Evolutionary conservation across 2,797 vertebrate genomes (phyloP).

Genomic region (Epinephelus coioides): DNA sequence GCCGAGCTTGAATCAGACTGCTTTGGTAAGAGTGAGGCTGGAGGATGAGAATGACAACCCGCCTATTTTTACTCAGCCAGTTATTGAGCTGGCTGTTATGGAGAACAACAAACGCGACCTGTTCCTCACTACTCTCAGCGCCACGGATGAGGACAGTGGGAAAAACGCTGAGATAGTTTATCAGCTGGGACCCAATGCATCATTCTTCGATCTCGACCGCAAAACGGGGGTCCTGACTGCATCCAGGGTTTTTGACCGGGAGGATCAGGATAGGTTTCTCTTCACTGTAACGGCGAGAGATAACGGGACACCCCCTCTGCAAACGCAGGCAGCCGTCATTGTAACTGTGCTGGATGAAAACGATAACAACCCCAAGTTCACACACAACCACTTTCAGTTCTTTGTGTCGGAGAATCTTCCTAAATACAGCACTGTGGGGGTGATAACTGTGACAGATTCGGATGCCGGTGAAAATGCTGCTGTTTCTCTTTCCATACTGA

Average conservation of each 20-base stretch:
- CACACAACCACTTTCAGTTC: constrained; percentile 99
- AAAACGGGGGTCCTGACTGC: constrained; percentile 98
- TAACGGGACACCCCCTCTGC: constrained; percentile 97
- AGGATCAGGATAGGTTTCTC: constrained; percentile 97
- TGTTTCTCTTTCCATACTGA: constrained; percentile 96
- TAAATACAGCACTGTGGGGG: constrained; percentile 98
- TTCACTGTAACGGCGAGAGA: constrained; percentile 99
- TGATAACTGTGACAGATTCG: constrained; percentile 98
- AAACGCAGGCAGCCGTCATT: constrained; percentile 97
- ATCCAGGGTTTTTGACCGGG: constrained; percentile 97
- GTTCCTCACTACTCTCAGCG: constrained; percentile 97
- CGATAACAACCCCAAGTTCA: constrained; percentile 99
- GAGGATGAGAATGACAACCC: constrained; percentile 99
- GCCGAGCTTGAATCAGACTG: constrained; percentile 98
- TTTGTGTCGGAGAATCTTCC: constrained; percentile 99
- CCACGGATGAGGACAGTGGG: constrained; percentile 98
- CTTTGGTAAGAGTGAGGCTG: constrained; percentile 95
- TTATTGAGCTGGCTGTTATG: constrained; percentile 97
- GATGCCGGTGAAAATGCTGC: constrained; percentile 97
- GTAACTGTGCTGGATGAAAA: constrained; percentile 98
- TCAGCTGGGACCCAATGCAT: constrained; percentile 98
- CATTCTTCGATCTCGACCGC: constrained; percentile 98
- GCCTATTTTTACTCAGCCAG: constrained; percentile 98
- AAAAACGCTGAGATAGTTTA: constrained; percentile 99
- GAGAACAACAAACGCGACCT: constrained; percentile 99